phyloP scores from a whole-genome alignment of 2,113 vertebrate genomes.

The Cyanoderma ruficeps region DNA sequence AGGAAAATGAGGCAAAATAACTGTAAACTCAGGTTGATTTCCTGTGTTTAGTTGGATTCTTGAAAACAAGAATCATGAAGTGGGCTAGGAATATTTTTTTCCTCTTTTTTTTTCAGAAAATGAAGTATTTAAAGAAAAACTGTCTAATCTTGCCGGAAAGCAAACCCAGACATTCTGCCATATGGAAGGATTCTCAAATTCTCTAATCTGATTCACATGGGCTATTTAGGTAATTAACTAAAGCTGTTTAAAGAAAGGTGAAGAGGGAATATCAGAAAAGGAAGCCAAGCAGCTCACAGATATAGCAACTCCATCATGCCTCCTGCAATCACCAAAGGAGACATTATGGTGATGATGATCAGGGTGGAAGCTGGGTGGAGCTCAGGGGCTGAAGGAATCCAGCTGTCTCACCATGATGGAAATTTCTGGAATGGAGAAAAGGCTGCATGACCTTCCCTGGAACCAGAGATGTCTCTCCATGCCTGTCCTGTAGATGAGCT shows the following conservation, averaged over 20 bases:
- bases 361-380: neutral
- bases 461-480: fast-evolving
- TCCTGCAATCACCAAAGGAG: neutral
- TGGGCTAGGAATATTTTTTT: neutral
- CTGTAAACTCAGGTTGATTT: neutral
- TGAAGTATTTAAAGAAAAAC: neutral
- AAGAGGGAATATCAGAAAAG: neutral
- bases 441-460: neutral
- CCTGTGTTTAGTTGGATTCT: neutral
- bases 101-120: neutral
- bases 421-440: neutral
- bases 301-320: neutral
- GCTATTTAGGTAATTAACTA: constrained; percentile 39
- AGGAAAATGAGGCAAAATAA: neutral
- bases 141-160: neutral
- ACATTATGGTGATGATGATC: neutral
- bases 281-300: neutral
- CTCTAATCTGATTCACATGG: constrained; percentile 39
- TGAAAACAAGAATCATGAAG: neutral
- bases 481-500: neutral
- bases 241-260: constrained; percentile 24
- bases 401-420: neutral
- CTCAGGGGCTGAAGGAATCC: neutral
- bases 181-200: constrained; percentile 26
- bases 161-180: constrained; percentile 12